Percentiles rank a stretch among this genome's conserved stretches.
phyloP scores from a whole-genome alignment of 2,797 vertebrate species.

The Fundulus diaphanus region DNA sequence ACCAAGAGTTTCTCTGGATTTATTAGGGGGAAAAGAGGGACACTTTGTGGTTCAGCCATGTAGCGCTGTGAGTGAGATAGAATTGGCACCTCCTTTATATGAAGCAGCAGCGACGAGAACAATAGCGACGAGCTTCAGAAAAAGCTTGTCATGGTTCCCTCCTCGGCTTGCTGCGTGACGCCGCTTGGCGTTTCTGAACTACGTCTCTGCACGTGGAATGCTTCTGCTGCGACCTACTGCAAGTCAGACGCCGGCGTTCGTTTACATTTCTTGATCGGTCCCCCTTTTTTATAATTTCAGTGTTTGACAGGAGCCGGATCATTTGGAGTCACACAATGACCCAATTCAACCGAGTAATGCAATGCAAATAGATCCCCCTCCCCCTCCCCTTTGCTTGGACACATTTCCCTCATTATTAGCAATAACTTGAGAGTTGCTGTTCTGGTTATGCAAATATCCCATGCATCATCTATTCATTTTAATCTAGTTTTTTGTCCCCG shows the following conservation, averaged over 20 bases:
- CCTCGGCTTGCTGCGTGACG: slow-evolving; percentile 13
- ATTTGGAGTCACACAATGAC: slow-evolving; percentile 13
- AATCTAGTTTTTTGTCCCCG: slow-evolving; percentile 31
- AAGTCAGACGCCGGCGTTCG: slow-evolving; percentile 1
- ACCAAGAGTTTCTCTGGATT: slow-evolving; percentile 10
- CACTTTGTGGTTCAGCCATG: slow-evolving; percentile 38
- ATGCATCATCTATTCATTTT: slow-evolving; percentile 50
- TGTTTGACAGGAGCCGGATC: neutral
- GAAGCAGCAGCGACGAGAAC: slow-evolving; percentile 48
- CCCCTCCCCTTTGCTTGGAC: neutral
- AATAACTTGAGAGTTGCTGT: slow-evolving; percentile 12
- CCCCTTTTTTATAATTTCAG: slow-evolving; percentile 6
- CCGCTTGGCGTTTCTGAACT: slow-evolving; percentile 21
- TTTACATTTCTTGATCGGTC: slow-evolving; percentile 23
- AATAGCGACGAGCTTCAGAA: slow-evolving; percentile 35
- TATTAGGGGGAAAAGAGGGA: neutral
- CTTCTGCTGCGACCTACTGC: slow-evolving; percentile 20
- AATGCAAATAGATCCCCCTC: slow-evolving; percentile 20
- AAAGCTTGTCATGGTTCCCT: slow-evolving; percentile 39
- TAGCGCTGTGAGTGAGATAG: slow-evolving; percentile 30
- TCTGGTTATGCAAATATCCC: slow-evolving; percentile 33
- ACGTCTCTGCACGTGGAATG: slow-evolving; percentile 9
- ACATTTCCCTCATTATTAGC: slow-evolving; percentile 20
- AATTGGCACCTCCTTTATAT: slow-evolving; percentile 48
- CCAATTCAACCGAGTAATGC: neutral